phyloP scores from a whole-genome alignment of 1,140 invertebrate species.

The Drosophila subpulchrella region DNA sequence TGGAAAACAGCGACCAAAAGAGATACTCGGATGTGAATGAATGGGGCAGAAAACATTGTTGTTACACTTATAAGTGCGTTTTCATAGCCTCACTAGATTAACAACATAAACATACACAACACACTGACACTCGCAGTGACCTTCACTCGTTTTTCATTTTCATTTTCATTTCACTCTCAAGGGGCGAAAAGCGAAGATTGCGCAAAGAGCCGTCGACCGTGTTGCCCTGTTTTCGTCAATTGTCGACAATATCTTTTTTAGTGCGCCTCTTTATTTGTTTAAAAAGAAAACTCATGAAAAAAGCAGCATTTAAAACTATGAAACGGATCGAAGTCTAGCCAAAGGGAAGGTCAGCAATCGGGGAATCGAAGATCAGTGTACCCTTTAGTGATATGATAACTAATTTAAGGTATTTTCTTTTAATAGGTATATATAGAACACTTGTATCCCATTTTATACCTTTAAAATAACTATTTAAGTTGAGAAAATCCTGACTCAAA shows the following conservation, averaged over 20 bases:
- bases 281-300: conserved; percentile 47
- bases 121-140: conserved; percentile 32
- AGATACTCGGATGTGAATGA: conserved; percentile 17
- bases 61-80: conserved; percentile 42
- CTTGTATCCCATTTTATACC: too few species aligned
- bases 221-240: conserved; percentile 78
- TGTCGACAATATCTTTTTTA: conserved; percentile 80
- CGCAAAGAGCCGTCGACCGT: conserved; percentile 57
- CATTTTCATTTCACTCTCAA: conserved; percentile 46
- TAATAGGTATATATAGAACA: too few species aligned
- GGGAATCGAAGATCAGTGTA: background rate
- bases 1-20: conserved; percentile 26
- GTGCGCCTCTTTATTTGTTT: conserved; percentile 69
- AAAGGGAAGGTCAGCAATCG: conserved; percentile 19
- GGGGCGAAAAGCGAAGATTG: conserved; percentile 45
- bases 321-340: conserved; percentile 11
- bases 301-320: conserved; percentile 3
- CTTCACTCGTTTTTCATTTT: conserved; percentile 63
- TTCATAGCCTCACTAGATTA: conserved; percentile 48
- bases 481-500: too few species aligned
- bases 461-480: too few species aligned
- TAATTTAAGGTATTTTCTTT: too few species aligned
- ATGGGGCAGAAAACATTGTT: conserved; percentile 10
- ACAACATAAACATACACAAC: conserved; percentile 25
- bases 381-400: background rate